A percentile compares a stretch with the other conserved stretches of the same genome.
phyloP scores from a whole-genome alignment of 2,888 invertebrate species.

The Dicycla oo region DNA sequence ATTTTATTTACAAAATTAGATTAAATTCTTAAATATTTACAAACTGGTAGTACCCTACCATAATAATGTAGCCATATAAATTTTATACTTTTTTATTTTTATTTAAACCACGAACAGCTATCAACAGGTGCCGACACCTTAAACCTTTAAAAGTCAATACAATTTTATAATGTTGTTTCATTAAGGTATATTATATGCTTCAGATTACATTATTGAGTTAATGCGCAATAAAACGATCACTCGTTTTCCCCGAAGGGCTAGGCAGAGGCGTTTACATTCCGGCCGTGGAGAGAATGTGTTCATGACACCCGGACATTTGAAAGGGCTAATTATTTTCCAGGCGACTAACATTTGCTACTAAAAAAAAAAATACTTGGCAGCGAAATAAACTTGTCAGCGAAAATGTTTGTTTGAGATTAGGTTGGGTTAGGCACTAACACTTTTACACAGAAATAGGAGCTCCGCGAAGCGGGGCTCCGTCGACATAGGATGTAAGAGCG shows the following conservation, averaged over 20 bases:
- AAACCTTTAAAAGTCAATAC: too few species aligned
- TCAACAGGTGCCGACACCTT: conserved; percentile 22
- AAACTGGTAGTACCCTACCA: neutral
- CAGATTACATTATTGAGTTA: neutral
- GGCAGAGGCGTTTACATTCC: neutral
- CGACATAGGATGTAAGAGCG: too few species aligned
- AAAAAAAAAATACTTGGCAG: too few species aligned
- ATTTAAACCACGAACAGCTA: neutral
- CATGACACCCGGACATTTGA: too few species aligned
- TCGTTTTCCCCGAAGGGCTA: neutral
- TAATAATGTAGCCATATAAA: neutral
- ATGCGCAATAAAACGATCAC: neutral
- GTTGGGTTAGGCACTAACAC: too few species aligned
- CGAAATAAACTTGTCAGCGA: too few species aligned
- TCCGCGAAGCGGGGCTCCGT: too few species aligned
- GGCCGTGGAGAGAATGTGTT: too few species aligned
- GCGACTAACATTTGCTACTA: too few species aligned
- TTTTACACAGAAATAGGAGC: too few species aligned
- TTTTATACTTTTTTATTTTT: neutral
- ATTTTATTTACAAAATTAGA: neutral
- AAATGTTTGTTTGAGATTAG: too few species aligned
- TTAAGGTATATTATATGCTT: neutral
- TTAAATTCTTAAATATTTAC: neutral
- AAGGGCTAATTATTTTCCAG: too few species aligned
- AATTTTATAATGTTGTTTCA: neutral